Conservation (phyloP, 2,113 vertebrate species). For the Phylloscopus trochilus region DNA sequence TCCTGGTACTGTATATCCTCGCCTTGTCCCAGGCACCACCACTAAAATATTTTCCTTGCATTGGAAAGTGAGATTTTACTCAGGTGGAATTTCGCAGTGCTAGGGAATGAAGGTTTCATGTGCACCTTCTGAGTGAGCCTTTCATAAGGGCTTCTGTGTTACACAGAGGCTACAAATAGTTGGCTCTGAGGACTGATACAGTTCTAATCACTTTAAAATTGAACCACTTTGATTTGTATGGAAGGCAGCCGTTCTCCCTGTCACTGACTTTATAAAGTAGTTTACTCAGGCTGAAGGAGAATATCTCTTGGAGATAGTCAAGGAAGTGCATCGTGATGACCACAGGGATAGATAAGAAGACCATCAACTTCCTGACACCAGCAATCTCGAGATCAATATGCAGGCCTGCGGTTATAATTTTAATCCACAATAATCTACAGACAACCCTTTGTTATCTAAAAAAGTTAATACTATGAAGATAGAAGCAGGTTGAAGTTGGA, state of each 20-base stretch:
- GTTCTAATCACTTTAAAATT: not conserved
- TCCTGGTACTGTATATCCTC: fast-evolving
- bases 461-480: not conserved
- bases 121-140: not conserved
- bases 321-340: not conserved
- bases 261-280: not conserved
- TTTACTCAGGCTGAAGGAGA: not conserved
- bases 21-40: not conserved
- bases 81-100: not conserved
- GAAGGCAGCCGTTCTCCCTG: not conserved
- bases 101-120: not conserved
- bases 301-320: not conserved
- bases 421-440: not conserved
- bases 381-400: not conserved
- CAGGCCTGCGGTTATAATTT: not conserved
- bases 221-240: not conserved
- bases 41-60: not conserved
- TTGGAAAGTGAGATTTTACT: not conserved
- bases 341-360: not conserved
- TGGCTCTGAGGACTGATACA: not conserved
- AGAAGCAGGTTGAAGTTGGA: not conserved
- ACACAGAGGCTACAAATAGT: not conserved
- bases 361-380: not conserved
- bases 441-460: not conserved
- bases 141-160: not conserved